These are phyloP conservation scores for Pluvianellus socialis DNA, from an alignment of 2,113 vertebrate species.

Conservation along the genomic window DNA sequence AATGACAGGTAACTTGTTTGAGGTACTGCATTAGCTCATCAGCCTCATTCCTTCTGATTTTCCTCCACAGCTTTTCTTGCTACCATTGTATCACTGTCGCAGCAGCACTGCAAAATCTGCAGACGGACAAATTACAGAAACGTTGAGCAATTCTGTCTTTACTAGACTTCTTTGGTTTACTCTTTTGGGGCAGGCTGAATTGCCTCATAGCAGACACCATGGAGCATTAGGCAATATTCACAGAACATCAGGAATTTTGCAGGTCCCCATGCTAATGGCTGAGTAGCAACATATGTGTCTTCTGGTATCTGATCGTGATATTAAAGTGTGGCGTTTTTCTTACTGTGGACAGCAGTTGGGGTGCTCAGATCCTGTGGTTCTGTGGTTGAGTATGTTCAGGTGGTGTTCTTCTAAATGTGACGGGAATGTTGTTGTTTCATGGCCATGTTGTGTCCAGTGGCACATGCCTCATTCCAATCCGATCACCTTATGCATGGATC, in stretches of 20 bases:
- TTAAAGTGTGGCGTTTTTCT: neutral
- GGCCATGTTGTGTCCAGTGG: neutral
- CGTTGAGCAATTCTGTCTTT: neutral
- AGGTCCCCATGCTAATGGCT: accelerated
- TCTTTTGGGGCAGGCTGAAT: neutral
- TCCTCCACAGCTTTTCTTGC: neutral
- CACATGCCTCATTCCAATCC: neutral
- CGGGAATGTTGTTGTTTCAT: neutral
- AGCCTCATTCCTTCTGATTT: neutral
- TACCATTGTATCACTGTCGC: accelerated
- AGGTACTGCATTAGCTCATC: neutral
- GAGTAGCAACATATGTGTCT: neutral
- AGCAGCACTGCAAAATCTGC: neutral
- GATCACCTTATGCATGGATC: accelerated
- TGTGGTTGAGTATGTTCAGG: neutral
- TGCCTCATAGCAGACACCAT: neutral
- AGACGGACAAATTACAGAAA: neutral
- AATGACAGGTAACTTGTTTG: neutral
- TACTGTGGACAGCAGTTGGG: neutral
- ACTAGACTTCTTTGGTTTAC: neutral
- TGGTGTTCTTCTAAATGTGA: neutral
- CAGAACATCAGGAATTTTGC: neutral
- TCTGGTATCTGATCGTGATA: neutral
- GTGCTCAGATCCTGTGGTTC: neutral
- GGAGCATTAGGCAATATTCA: neutral